Conservation (phyloP, 2,113 vertebrate species). For the Casuarius casuarius region DNA sequence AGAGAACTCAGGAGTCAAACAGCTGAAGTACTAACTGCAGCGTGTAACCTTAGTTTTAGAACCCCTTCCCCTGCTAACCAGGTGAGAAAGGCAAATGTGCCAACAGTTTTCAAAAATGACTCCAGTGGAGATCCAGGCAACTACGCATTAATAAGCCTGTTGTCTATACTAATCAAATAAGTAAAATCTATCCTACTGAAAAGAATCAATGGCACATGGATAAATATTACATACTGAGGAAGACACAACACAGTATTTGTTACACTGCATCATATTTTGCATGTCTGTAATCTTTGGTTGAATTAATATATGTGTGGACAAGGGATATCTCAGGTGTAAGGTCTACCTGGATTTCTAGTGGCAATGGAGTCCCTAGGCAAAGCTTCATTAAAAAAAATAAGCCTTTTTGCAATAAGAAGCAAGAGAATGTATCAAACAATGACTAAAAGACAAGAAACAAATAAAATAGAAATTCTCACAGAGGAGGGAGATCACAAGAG, state of each 20-base stretch:
- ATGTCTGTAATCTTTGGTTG: neutral
- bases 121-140: neutral
- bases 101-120: neutral
- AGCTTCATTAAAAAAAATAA: neutral
- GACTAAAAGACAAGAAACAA: slow-evolving; percentile 8
- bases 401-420: neutral
- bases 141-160: rapidly evolving
- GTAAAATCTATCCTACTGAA: neutral
- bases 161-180: neutral
- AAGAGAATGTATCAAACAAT: neutral
- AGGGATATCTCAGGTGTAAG: neutral
- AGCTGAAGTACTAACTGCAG: neutral
- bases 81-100: neutral
- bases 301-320: neutral
- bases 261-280: neutral
- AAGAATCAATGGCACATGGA: neutral
- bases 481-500: slow-evolving; percentile 14
- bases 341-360: neutral
- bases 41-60: neutral
- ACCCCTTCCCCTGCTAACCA: neutral
- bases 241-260: neutral
- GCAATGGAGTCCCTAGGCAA: neutral
- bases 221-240: neutral
- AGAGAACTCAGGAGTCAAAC: neutral
- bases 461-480: neutral